A percentile compares a stretch with the other conserved stretches of the same genome.
phyloP scores from a whole-genome alignment of 2,797 vertebrate genomes.

The Crenuchus spilurus region DNA sequence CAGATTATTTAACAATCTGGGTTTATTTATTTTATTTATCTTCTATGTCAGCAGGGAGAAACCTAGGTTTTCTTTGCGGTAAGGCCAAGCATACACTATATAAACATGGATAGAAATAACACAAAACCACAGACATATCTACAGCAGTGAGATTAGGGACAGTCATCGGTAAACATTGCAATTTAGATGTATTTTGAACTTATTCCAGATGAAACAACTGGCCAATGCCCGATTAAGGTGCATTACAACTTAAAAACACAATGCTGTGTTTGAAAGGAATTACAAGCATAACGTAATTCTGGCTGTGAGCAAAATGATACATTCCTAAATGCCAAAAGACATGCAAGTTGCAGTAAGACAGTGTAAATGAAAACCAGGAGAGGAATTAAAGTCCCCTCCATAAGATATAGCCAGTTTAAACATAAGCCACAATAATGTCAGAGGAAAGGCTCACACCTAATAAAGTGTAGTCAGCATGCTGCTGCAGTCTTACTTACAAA shows the following conservation, averaged over 20 bases:
- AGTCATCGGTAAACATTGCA: too few relatives aligned
- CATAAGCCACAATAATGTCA: not conserved
- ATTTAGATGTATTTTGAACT: not conserved
- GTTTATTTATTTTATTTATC: not conserved
- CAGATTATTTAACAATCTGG: not conserved
- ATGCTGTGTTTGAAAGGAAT: not conserved
- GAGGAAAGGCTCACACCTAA: not conserved
- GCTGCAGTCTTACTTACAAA: not conserved
- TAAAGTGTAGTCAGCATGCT: not conserved
- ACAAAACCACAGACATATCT: not conserved
- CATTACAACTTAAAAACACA: not conserved
- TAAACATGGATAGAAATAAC: not conserved
- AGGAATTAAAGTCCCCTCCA: not conserved
- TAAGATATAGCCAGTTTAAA: not conserved
- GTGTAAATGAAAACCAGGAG: not conserved
- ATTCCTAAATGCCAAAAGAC: not conserved
- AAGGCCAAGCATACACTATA: not conserved
- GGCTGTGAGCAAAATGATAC: not conserved
- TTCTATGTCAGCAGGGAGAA: not conserved
- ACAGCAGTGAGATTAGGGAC: not conserved
- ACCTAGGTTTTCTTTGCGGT: not conserved
- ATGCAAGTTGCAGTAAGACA: not conserved
- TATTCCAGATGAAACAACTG: not conserved
- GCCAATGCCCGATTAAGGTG: not conserved
- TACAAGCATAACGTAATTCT: not conserved